These are phyloP conservation scores for Hyppa rectilinea DNA, from an alignment of 2,888 invertebrate species.

Conservation along the genomic window DNA sequence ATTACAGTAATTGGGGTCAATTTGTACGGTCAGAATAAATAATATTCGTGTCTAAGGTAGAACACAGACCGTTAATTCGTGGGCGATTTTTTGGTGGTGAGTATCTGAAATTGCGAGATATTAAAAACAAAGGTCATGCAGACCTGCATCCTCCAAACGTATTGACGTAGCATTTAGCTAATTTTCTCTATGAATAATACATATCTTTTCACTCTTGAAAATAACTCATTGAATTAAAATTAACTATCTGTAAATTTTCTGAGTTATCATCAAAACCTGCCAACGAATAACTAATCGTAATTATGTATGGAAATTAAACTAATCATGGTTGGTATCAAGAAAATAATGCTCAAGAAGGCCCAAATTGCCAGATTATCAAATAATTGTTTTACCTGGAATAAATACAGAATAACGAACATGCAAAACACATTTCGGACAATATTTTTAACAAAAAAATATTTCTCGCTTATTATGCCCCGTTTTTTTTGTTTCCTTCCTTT, in stretches of 20 bases:
- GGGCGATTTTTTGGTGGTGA: neutral
- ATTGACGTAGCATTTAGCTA: neutral
- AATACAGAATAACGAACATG: slow-evolving; percentile 3
- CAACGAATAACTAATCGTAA: too few relatives aligned
- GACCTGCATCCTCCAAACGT: neutral
- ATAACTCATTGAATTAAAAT: neutral
- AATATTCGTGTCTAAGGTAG: slow-evolving; percentile 10
- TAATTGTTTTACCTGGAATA: slow-evolving; percentile 20
- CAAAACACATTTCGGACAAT: neutral
- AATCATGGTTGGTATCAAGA: neutral
- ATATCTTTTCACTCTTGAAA: neutral
- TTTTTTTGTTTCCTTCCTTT: slow-evolving; percentile 44
- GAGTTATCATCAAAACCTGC: neutral
- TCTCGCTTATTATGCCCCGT: slow-evolving; percentile 16
- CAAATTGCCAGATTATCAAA: neutral
- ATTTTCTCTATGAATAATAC: neutral
- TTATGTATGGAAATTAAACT: too few relatives aligned
- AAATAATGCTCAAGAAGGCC: neutral
- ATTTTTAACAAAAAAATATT: slow-evolving; percentile 31
- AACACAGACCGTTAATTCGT: neutral
- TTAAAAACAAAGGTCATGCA: neutral
- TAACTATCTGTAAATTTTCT: neutral
- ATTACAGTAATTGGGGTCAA: slow-evolving; percentile 46
- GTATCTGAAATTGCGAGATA: neutral
- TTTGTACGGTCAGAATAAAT: slow-evolving; percentile 33